Percentiles rank a stretch among this genome's conserved stretches.
Conservation (phyloP, 2,888 invertebrate species). For the Dolichomitus sp. region DNA sequence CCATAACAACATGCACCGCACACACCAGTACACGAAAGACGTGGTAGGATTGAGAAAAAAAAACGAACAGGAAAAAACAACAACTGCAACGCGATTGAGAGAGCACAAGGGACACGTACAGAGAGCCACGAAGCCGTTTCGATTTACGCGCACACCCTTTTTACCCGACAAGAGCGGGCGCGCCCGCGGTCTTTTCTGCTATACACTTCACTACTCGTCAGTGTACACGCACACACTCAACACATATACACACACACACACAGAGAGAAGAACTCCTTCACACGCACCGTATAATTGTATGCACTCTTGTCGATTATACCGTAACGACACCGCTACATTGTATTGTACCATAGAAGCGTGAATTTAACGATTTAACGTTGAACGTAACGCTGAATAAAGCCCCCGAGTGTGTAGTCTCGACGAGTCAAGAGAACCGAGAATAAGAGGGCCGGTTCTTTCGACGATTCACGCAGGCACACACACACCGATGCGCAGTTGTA, state of each 20-base stretch:
- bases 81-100: background rate
- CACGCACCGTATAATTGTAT: slow-evolving; percentile 21
- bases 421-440: slow-evolving; percentile 23
- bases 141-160: slow-evolving; percentile 64
- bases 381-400: background rate
- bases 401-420: slow-evolving; percentile 17
- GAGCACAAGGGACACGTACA: background rate
- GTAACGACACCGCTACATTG: slow-evolving; percentile 17
- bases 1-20: background rate
- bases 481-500: background rate
- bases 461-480: slow-evolving; percentile 40
- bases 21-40: background rate
- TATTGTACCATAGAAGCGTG: slow-evolving; percentile 5
- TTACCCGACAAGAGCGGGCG: slow-evolving; percentile 62
- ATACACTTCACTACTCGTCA: slow-evolving; percentile 12
- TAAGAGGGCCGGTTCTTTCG: slow-evolving; percentile 48
- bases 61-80: background rate
- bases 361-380: slow-evolving; percentile 40
- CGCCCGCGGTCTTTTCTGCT: slow-evolving; percentile 53
- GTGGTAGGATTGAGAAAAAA: background rate
- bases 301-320: slow-evolving; percentile 5
- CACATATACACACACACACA: slow-evolving; percentile 46
- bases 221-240: slow-evolving; percentile 1
- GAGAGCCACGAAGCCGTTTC: slow-evolving; percentile 26
- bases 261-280: slow-evolving; percentile 29